phyloP scores from a whole-genome alignment of 2,888 invertebrate genomes.

The Idaea biselata region DNA sequence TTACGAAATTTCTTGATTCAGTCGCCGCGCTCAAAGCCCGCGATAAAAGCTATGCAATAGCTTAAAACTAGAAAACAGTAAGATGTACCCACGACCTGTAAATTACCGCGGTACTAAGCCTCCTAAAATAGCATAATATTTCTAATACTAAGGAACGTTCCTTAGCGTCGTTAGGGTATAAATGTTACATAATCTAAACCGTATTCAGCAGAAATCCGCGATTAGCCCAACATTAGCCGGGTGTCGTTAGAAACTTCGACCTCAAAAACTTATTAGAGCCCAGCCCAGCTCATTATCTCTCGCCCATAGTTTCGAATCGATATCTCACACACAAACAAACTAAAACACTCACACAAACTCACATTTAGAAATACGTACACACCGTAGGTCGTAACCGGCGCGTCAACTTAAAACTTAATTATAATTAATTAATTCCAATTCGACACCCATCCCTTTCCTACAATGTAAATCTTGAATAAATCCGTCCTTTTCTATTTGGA shows the following conservation, averaged over 20 bases:
- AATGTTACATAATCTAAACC: slow-evolving; percentile 7
- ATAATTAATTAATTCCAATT: slow-evolving; percentile 91
- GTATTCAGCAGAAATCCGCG: slow-evolving; percentile 8
- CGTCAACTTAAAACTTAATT: slow-evolving; percentile 91
- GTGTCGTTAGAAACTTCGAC: slow-evolving; percentile 46
- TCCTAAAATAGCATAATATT: background rate
- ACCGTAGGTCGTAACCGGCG: slow-evolving; percentile 71
- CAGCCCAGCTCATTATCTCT: slow-evolving; percentile 77
- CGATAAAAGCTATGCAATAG: too few relatives aligned
- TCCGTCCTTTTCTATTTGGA: slow-evolving; percentile 58
- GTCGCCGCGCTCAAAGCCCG: too few relatives aligned
- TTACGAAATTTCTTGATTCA: too few relatives aligned
- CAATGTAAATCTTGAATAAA: slow-evolving; percentile 70
- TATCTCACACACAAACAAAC: slow-evolving; percentile 63
- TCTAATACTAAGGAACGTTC: background rate
- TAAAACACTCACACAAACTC: slow-evolving; percentile 58
- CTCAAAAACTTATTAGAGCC: slow-evolving; percentile 75
- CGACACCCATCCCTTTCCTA: slow-evolving; percentile 69
- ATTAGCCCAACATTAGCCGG: slow-evolving; percentile 34
- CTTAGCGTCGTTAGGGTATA: background rate
- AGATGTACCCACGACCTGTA: background rate
- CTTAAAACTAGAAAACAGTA: too few relatives aligned
- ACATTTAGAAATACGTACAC: slow-evolving; percentile 64
- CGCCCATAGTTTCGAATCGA: slow-evolving; percentile 75
- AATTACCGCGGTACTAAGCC: background rate